phyloP scores from a whole-genome alignment of 2,113 vertebrate genomes.

The Brachirus orientalis region DNA sequence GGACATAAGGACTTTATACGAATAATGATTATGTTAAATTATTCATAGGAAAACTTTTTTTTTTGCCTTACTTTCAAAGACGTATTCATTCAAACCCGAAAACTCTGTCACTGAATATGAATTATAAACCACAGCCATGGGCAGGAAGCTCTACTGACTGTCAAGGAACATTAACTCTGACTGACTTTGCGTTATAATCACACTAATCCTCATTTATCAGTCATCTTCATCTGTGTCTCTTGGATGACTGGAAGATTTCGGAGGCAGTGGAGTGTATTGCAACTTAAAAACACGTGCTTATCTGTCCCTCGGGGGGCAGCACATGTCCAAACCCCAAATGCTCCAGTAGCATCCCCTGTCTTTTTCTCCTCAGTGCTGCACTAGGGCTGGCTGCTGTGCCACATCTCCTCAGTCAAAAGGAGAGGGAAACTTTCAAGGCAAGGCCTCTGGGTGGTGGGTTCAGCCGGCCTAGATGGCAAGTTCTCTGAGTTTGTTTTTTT shows the following conservation, averaged over 20 bases:
- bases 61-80: too few relatives aligned
- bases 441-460: slow-evolving; percentile 41
- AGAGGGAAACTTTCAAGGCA: slow-evolving; percentile 48
- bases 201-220: slow-evolving; percentile 22
- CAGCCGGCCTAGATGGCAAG: slow-evolving; percentile 49
- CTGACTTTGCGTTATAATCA: slow-evolving; percentile 17
- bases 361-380: slow-evolving; percentile 40
- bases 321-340: slow-evolving; percentile 73
- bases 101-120: background rate
- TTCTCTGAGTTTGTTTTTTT: too few relatives aligned
- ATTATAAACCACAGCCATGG: slow-evolving; percentile 4
- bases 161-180: too few relatives aligned
- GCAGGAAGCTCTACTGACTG: slow-evolving; percentile 16
- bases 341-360: slow-evolving; percentile 67
- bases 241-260: slow-evolving; percentile 44
- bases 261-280: slow-evolving; percentile 19
- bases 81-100: too few relatives aligned
- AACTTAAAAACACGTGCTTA: slow-evolving; percentile 66
- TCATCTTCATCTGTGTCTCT: slow-evolving; percentile 44
- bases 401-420: slow-evolving; percentile 67
- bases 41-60: too few relatives aligned
- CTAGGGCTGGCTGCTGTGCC: slow-evolving; percentile 50
- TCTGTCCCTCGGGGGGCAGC: slow-evolving; percentile 65
- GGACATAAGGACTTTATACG: too few relatives aligned
- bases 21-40: too few relatives aligned